A percentile compares a stretch with the other conserved stretches of the same genome.
phyloP scores from a whole-genome alignment of 2,113 vertebrate species.

The Hemibagrus wyckioides region DNA sequence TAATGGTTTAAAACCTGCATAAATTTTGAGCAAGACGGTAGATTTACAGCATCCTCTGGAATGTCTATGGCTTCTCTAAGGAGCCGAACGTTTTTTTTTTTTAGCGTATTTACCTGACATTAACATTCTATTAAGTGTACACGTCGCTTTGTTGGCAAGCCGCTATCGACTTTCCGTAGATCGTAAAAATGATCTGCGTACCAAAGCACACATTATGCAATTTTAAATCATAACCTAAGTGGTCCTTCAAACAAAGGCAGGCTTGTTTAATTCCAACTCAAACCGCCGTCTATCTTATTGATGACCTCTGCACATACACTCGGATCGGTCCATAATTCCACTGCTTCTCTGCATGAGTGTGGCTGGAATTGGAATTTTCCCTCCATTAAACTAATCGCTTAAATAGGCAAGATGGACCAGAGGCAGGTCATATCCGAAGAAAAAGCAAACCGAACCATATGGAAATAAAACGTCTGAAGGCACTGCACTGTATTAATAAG shows the following conservation, averaged over 20 bases:
- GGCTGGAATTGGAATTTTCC: conserved; percentile 38
- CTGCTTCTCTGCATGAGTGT: conserved; percentile 39
- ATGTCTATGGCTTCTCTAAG: conserved; percentile 3
- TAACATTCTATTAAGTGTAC: conserved; percentile 16
- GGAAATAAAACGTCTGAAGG: conserved; percentile 33
- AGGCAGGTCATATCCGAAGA: conserved; percentile 26
- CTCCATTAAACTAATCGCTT: conserved; percentile 46
- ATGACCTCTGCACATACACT: conserved; percentile 35
- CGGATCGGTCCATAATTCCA: conserved; percentile 36
- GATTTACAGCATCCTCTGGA: conserved; percentile 9
- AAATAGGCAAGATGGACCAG: conserved; percentile 43
- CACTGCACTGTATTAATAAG: conserved; percentile 29
- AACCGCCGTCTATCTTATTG: conserved; percentile 38
- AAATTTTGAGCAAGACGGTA: background rate
- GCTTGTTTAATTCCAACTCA: conserved; percentile 33
- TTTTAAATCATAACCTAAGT: conserved; percentile 36
- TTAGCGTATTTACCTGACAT: conserved; percentile 5
- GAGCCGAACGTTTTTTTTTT: background rate
- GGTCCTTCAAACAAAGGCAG: conserved; percentile 48
- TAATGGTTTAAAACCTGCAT: background rate
- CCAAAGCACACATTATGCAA: conserved; percentile 25
- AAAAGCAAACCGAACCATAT: conserved; percentile 34
- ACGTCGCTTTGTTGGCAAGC: conserved; percentile 21
- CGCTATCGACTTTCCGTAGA: background rate
- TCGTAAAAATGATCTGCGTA: conserved; percentile 15